Evolutionary conservation across 2,888 invertebrate species (phyloP).

Genomic region (Drosophila ustulata): DNA sequence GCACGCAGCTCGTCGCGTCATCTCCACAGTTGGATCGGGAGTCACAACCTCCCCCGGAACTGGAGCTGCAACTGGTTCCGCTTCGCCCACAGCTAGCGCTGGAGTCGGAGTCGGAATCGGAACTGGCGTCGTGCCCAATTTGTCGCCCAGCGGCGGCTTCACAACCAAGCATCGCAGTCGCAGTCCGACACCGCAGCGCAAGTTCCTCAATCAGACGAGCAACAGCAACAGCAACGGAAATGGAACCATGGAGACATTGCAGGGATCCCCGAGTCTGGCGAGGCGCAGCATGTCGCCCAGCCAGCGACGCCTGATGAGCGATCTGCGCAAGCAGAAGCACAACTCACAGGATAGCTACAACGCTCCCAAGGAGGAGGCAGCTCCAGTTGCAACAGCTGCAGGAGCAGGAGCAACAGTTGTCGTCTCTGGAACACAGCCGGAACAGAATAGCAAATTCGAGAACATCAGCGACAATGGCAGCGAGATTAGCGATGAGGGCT

Average conservation of each 20-base stretch:
- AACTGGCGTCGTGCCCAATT: constrained; percentile 33
- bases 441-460: constrained; percentile 85
- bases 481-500: constrained; percentile 94
- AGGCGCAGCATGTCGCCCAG: constrained; percentile 85
- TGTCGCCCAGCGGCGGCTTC: constrained; percentile 63
- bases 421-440: constrained; percentile 36
- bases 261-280: constrained; percentile 76
- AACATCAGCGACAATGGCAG: constrained; percentile 92
- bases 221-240: neutral
- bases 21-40: constrained; percentile 37
- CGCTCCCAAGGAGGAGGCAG: constrained; percentile 37
- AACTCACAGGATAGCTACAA: constrained; percentile 73
- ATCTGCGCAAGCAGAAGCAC: constrained; percentile 83
- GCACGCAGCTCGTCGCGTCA: constrained; percentile 82
- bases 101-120: constrained; percentile 19
- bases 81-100: constrained; percentile 19
- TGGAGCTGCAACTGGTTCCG: constrained; percentile 15
- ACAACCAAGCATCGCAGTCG: constrained; percentile 85
- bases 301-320: constrained; percentile 81
- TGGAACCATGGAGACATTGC: constrained; percentile 17
- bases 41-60: constrained; percentile 21
- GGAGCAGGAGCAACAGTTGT: constrained; percentile 7
- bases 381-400: constrained; percentile 66
- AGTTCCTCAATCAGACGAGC: constrained; percentile 82
- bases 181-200: constrained; percentile 86